Evolutionary conservation across 2,113 vertebrate genomes (phyloP).

Genomic region (Microtus montanus): DNA sequence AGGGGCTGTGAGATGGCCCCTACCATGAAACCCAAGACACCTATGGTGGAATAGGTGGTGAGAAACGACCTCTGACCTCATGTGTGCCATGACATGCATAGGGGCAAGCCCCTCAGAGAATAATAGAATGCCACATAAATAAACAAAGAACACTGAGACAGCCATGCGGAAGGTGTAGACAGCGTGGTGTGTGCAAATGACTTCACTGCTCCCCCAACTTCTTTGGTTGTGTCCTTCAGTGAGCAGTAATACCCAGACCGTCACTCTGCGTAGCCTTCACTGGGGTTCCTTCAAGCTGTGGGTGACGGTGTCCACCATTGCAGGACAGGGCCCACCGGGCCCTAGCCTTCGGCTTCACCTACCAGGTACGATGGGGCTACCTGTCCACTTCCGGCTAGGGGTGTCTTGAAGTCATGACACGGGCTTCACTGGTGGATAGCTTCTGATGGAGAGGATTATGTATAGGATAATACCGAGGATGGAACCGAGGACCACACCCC

Average conservation of each 20-base stretch:
- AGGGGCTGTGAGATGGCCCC: background rate
- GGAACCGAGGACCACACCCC: background rate
- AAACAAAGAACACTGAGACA: background rate
- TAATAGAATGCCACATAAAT: background rate
- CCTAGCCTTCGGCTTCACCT: slow-evolving; percentile 65
- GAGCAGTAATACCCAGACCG: slow-evolving; percentile 51
- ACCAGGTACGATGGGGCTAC: slow-evolving; percentile 63
- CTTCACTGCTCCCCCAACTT: background rate
- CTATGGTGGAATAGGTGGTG: background rate
- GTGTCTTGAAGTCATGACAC: background rate
- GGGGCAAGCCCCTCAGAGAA: background rate
- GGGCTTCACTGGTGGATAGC: background rate
- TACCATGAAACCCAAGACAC: background rate
- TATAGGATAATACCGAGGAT: background rate
- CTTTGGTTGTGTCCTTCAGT: slow-evolving; percentile 67
- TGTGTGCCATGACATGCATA: background rate
- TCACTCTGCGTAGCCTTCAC: slow-evolving; percentile 54
- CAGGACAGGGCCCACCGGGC: slow-evolving; percentile 74
- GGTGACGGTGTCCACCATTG: slow-evolving; percentile 72
- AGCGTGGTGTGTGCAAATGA: background rate
- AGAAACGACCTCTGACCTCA: background rate
- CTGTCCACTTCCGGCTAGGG: too few species aligned
- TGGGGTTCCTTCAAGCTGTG: slow-evolving; percentile 70
- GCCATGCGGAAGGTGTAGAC: too few species aligned
- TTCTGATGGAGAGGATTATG: background rate